Evolutionary conservation across 2,113 vertebrate species (phyloP), one percentile per base, ranked within the genome.

Genomic region (Myocastor coypus): DNA sequence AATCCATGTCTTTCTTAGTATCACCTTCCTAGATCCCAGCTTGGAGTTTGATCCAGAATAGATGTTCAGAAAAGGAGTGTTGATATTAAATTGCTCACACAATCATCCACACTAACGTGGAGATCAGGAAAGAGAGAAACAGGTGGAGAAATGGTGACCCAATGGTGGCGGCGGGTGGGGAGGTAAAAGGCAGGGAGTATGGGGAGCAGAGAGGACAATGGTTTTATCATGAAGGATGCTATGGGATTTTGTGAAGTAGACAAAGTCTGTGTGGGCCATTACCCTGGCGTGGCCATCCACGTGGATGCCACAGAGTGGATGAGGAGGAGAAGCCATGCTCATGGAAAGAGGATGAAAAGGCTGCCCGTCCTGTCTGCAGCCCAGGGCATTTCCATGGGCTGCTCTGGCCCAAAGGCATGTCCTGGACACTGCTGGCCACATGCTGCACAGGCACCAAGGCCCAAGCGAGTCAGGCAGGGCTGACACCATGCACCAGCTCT

Each of bases 181-280:
- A 69, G 32, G 26, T 69, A 42, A 37, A 69, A 69, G 14, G 24
- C 55, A 63, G 34, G 2, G 40, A 2, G 42, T 61, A 6, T 5
- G 59, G 46, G n/a, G 37, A 82, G 55, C 73, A 40, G 86, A 61
- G 89, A 83, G 52, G 37, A 2, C 22, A 24, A 1, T 61, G 4
- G 55, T 83, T 96, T 78, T 66, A 32, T 93, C n/a, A 34, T 80
- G 19, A 80, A 89, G 57, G 55, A 26, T 12, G 8, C 20, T 88
- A 32, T 12, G 28, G 69, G 83, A 32, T 59, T 69, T 91, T 73
- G 46, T 81, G 93, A 73, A 63, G 57, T 34, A 7, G n/a, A 32
- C 8, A 3, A 20, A 40, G n/a, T 52, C 59, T 13, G 1, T 34
- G 63, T 84, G 20, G 26, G 50, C 68, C 75, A 4, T 52, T 57